phyloP scores from a whole-genome alignment of 2,797 vertebrate genomes.

The Galaxias olidus region DNA sequence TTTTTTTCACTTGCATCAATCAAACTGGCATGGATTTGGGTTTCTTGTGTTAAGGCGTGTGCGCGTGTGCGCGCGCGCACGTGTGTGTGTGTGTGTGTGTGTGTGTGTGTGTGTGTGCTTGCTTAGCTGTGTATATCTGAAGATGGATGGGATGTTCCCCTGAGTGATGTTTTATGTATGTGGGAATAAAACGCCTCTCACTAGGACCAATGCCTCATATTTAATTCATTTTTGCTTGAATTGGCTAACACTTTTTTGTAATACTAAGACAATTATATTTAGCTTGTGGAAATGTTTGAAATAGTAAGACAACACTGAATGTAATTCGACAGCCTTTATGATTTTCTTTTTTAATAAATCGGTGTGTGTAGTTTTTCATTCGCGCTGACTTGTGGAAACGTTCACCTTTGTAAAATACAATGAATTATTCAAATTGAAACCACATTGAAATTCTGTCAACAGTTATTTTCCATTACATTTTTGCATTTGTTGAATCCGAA shows the following conservation, averaged over 20 bases:
- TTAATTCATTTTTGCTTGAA: conserved; percentile 65
- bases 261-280: conserved; percentile 23
- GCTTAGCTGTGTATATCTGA: conserved; percentile 21
- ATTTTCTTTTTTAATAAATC: no score
- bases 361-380: no score
- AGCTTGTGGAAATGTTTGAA: background rate
- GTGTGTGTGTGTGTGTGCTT: conserved; percentile 30
- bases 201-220: conserved; percentile 36
- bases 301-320: conserved; percentile 32
- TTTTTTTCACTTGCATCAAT: conserved; percentile 48
- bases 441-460: no score
- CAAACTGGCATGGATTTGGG: conserved; percentile 39
- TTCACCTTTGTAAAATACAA: no score
- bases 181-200: conserved; percentile 55
- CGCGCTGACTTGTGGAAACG: no score
- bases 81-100: conserved; percentile 25
- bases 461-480: no score
- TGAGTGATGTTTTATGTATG: conserved; percentile 59
- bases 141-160: conserved; percentile 44
- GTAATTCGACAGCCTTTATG: conserved; percentile 5
- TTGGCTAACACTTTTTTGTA: conserved; percentile 50
- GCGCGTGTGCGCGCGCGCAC: background rate
- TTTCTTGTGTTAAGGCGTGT: background rate
- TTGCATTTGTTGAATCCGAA: no score
- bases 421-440: no score